These are phyloP conservation scores for Exephanes ischioxanthus DNA, from an alignment of 2,888 invertebrate species.

Conservation along the genomic window DNA sequence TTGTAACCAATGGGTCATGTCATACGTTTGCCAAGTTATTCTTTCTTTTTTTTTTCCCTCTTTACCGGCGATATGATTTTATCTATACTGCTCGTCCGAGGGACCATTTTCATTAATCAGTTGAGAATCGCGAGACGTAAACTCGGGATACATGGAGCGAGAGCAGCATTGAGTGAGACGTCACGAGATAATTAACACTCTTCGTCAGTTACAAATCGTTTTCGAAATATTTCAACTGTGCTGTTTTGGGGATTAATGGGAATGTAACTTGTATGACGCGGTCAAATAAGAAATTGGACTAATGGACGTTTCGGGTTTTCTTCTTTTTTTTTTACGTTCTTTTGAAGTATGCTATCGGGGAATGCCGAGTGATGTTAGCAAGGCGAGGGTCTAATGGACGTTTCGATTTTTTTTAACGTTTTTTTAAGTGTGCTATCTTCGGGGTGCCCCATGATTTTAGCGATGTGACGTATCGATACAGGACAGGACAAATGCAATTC, in stretches of 20 bases:
- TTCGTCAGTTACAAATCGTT: constrained; percentile 32
- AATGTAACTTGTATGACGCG: neutral
- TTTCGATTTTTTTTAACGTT: neutral
- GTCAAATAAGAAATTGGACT: neutral
- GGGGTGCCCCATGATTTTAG: neutral
- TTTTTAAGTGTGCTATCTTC: neutral
- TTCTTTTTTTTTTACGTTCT: neutral
- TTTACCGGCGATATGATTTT: constrained; percentile 37
- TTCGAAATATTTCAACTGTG: constrained; percentile 2
- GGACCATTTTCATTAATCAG: constrained; percentile 47
- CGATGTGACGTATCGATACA: neutral
- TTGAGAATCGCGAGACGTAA: constrained; percentile 2
- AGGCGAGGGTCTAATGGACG: neutral
- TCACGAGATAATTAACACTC: constrained; percentile 17
- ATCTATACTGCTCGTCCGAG: constrained; percentile 28
- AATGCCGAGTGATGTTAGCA: neutral
- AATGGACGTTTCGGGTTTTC: neutral
- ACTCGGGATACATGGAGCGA: neutral
- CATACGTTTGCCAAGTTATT: constrained; percentile 47
- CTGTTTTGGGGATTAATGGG: neutral
- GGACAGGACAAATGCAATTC: neutral
- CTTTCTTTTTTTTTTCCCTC: constrained; percentile 15
- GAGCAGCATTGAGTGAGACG: constrained; percentile 19
- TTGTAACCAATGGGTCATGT: constrained; percentile 47
- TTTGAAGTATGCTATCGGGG: neutral